Evolutionary conservation across 92 coral and sea anemone species (phyloP).

Genomic region (Umimayanthus kanabou): DNA sequence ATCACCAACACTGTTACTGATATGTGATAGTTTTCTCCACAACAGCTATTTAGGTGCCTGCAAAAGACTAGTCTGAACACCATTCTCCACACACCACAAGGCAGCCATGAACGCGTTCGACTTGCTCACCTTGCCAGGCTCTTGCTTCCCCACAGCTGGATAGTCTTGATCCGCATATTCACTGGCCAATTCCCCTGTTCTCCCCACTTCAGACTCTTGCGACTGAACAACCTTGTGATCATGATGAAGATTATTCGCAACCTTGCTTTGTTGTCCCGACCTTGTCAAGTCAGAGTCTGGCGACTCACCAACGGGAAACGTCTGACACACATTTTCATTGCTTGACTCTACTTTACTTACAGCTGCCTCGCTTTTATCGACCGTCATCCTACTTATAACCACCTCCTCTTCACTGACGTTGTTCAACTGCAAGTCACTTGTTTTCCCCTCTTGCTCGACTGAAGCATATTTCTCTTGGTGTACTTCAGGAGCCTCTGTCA

Average conservation of each 20-base stretch:
- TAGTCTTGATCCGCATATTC: background rate
- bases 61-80: background rate
- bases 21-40: background rate
- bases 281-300: background rate
- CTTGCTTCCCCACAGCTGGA: background rate
- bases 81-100: background rate
- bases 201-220: background rate
- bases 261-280: background rate
- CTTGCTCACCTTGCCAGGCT: background rate
- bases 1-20: too few species aligned
- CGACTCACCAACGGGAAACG: background rate
- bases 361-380: constrained; percentile 17
- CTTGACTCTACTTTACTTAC: background rate
- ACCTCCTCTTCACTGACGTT: constrained; percentile 25
- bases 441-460: background rate
- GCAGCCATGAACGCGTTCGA: background rate
- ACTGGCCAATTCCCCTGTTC: background rate
- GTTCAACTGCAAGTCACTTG: background rate
- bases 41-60: background rate
- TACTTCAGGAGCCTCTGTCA: background rate
- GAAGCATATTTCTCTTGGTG: background rate
- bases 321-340: background rate
- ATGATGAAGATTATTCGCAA: background rate
- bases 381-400: constrained; percentile 24
- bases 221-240: background rate